Percentiles rank a stretch among this genome's conserved stretches.
These are phyloP conservation scores for Cosmopolites sordidus DNA, from an alignment of 2,888 invertebrate species.

Conservation along the genomic window DNA sequence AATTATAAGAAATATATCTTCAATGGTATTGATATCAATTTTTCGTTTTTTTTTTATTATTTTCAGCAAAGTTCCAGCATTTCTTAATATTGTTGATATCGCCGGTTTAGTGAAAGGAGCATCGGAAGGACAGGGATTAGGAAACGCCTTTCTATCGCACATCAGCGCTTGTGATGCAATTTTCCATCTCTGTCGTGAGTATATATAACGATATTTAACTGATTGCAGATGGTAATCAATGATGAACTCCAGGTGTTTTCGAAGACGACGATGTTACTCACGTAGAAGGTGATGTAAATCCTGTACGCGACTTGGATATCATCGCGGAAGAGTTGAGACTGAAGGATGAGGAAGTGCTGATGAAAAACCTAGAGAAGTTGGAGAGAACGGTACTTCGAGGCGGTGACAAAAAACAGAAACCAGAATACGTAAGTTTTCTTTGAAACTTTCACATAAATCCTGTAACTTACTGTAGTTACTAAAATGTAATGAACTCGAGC, in stretches of 20 bases:
- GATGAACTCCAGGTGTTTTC: conserved; percentile 94
- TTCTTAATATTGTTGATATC: conserved; percentile 95
- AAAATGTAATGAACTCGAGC: too few relatives aligned
- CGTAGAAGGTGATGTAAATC: conserved; percentile 97
- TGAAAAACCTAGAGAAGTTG: conserved; percentile 77
- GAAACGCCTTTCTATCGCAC: conserved; percentile 97
- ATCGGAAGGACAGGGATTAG: conserved; percentile 95
- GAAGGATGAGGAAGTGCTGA: conserved; percentile 89
- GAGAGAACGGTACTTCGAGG: conserved; percentile 81
- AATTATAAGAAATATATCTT: too few relatives aligned
- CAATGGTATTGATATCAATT: too few relatives aligned
- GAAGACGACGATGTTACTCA: conserved; percentile 98
- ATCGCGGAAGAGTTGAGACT: conserved; percentile 92
- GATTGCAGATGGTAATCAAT: too few relatives aligned
- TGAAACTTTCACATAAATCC: too few relatives aligned
- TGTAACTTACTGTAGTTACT: too few relatives aligned
- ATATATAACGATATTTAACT: too few relatives aligned
- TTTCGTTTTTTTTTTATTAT: conserved; percentile 13
- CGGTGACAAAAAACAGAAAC: conserved; percentile 89
- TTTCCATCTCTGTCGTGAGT: conserved; percentile 94
- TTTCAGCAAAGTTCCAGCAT: conserved; percentile 96
- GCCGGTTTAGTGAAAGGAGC: conserved; percentile 98
- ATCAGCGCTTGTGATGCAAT: conserved; percentile 98
- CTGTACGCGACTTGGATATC: conserved; percentile 93
- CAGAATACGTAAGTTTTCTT: conserved; percentile 79